Percentiles rank a stretch among this genome's conserved stretches.
Evolutionary conservation across 1,140 invertebrate genomes (phyloP).

Genomic region (Tetranychus cinnabarinus): DNA sequence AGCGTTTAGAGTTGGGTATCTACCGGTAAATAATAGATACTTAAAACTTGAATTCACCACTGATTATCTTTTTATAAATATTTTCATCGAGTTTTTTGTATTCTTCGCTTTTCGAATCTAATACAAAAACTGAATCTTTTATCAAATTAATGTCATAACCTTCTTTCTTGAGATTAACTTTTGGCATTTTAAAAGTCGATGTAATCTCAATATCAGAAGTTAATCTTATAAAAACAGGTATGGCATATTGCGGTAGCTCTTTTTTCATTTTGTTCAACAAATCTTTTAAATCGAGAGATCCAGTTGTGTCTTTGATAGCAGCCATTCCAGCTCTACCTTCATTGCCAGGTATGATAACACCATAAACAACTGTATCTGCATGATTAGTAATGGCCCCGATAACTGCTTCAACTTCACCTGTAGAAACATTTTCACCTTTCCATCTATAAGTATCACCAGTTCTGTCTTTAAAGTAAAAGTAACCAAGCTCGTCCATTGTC

Average conservation of each 20-base stretch:
- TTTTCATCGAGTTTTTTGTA: slow-evolving; percentile 4
- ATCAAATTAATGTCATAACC: slow-evolving; percentile 39
- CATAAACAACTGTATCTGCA: slow-evolving; percentile 80
- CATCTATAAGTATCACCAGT: slow-evolving; percentile 34
- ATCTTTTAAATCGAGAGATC: slow-evolving; percentile 33
- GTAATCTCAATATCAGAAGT: slow-evolving; percentile 61
- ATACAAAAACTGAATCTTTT: slow-evolving; percentile 5
- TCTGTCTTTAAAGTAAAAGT: slow-evolving; percentile 32
- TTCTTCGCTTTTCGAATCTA: slow-evolving; percentile 2
- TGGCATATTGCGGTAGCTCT: slow-evolving; percentile 54
- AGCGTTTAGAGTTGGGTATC: too few relatives aligned
- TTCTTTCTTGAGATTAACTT: slow-evolving; percentile 67
- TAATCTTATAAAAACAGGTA: slow-evolving; percentile 64
- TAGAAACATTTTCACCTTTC: slow-evolving; percentile 87
- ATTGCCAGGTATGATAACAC: slow-evolving; percentile 55
- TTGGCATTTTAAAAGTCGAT: slow-evolving; percentile 85
- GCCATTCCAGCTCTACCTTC: too few relatives aligned
- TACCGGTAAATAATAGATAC: too few relatives aligned
- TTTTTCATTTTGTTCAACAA: slow-evolving; percentile 18
- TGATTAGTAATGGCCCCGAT: slow-evolving; percentile 64
- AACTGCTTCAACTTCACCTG: slow-evolving; percentile 80
- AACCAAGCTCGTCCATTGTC: slow-evolving; percentile 29
- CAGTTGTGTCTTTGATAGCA: too few relatives aligned
- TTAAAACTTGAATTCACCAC: not conserved
- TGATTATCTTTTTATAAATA: slow-evolving; percentile 5